Evolutionary conservation across 2,888 invertebrate species (phyloP), one percentile per base, ranked within the genome.

Genomic region (Mesoligia furuncula): DNA sequence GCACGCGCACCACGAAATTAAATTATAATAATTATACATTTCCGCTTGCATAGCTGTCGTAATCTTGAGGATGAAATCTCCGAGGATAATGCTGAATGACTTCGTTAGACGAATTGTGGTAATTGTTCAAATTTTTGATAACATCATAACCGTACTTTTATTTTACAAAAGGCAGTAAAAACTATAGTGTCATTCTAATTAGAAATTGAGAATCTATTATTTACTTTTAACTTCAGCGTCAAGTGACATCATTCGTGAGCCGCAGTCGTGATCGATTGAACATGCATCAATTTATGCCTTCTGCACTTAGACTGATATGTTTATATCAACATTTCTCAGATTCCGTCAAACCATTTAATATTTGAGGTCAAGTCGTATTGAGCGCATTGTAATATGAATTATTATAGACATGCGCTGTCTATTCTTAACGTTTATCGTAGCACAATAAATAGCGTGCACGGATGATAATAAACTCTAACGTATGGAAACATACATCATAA

Each of bases 1-100:
- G 95, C 96, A 95, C 95, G 96, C 94, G 93, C 93, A 91, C 94
- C 93, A 93, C 92, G 90, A 94, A 93, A 94, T 94, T 92, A 92
- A 92, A 92, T 93, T 93, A 95, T 93, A 91, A 90, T 94, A 93
- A 94, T 94, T 90, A 90, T 90, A 91, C 92, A 91, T 93, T 93
- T 94, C 94, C 94, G 93, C 90, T 92, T 92, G 91, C 89, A 89
- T 93, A 91, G 92, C 88, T 81, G 79, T 88, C 87, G 87, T 83
- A 87, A 90, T 87, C 86, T 85, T 74, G 48, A 51, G 62, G 59
- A 13, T 71, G 75, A 66, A 71, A 82, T 84, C 87, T 79, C 45
- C 13, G 48, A 61, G 66, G 73, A 79, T 84, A 75, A 73, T 75
- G 39, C 66, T 65, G 74, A 66, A 78, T 81, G 59, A 79, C 70